A percentile compares a stretch with the other conserved stretches of the same genome.
phyloP scores from a whole-genome alignment of 2,797 vertebrate species.

The Bufotes viridis region DNA sequence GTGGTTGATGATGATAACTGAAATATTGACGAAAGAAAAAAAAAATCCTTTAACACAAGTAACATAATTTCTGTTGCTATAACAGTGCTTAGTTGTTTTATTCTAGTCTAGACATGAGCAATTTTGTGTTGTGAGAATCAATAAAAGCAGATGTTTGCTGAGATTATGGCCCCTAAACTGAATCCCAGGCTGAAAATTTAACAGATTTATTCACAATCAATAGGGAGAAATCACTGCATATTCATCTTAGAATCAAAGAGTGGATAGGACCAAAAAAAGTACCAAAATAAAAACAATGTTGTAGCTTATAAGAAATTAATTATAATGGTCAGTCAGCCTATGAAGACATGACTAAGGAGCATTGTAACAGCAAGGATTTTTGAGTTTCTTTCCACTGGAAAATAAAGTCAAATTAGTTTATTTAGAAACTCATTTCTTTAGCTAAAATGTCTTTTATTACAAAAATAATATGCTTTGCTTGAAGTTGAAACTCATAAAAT shows the following conservation, averaged over 20 bases:
- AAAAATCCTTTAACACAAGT: constrained; percentile 15
- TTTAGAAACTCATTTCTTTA: constrained; percentile 1
- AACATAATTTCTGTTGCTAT: constrained; percentile 57
- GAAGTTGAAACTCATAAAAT: neutral
- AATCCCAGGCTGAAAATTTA: constrained; percentile 44
- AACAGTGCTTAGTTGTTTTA: constrained; percentile 40
- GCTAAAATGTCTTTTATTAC: neutral
- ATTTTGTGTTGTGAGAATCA: constrained; percentile 54
- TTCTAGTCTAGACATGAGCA: constrained; percentile 63
- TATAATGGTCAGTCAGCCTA: neutral
- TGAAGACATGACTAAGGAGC: constrained; percentile 20
- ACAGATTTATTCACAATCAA: constrained; percentile 60
- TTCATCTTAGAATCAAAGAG: constrained; percentile 54
- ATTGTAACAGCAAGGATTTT: constrained; percentile 20
- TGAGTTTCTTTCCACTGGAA: constrained; percentile 17
- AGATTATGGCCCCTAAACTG: constrained; percentile 56
- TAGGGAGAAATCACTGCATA: constrained; percentile 51
- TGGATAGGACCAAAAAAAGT: constrained; percentile 46
- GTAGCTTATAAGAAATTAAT: constrained; percentile 41
- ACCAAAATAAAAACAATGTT: neutral
- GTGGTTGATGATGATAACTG: constrained; percentile 55
- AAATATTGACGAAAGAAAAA: constrained; percentile 52
- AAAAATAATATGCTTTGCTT: neutral
- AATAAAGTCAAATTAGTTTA: constrained; percentile 7
- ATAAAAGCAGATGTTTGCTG: constrained; percentile 60